Evolutionary conservation across 2,888 invertebrate species (phyloP), one percentile per base, ranked within the genome.

Genomic region (Cyaniris semiargus): DNA sequence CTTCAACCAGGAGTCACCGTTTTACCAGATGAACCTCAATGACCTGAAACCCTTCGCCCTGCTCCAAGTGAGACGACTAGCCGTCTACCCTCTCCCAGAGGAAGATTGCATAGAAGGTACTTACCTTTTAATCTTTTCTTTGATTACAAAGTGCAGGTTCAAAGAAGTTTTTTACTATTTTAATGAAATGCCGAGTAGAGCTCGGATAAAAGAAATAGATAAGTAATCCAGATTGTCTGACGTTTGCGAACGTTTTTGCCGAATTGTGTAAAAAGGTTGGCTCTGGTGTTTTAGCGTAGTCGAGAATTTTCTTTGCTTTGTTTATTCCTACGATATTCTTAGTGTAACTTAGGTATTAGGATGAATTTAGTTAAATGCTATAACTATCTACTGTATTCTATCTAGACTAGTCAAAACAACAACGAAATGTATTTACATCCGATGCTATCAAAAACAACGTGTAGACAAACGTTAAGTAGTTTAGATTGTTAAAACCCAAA

Each of bases 21-120:
- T 94, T 84, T 94, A 90, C 81, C 92, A 94, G 81, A 88, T 89
- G 84, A 93, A 93, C 81, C 80, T 93, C 60, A 90, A 91, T 78
- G 92, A 92, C 77, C 80, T 94, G 78, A 86, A 88, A 44, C 88
- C 90, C 0, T 94, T 92, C 80, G 93, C 90, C 0, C 80, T 79
- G 1, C 83, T 94, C 23, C 81, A 86, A 75, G 89, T 93, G 0
- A 86, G 84, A 44, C 85, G 88, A 60, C 83, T 94, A 18, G 89
- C 90, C 78, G 90, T 91, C 2, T 93, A 90, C 77, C 89, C 88
- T 0, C 78, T 89, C 70, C 82, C 81, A 15, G 87, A 84, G 0
- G 84, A 79, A 0, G 84, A 87, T 23, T 91, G 92, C 70, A 81
- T 80, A 56, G 79, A 85, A 80, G 85, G 85, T 84, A 79, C n/a